phyloP scores from a whole-genome alignment of 2,888 invertebrate species.

The Aricia artaxerxes region DNA sequence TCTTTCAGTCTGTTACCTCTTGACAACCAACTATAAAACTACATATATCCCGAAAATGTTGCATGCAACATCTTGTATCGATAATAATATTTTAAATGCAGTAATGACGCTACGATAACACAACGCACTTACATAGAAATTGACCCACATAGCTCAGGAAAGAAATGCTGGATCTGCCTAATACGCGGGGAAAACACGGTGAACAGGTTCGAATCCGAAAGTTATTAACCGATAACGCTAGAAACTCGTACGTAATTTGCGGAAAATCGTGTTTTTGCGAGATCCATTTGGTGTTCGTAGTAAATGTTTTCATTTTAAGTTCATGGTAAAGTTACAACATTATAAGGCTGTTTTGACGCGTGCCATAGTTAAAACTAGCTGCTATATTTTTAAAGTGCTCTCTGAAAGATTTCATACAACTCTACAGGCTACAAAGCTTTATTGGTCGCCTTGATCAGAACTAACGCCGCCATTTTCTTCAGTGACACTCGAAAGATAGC shows the following conservation, averaged over 20 bases:
- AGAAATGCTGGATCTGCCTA: constrained; percentile 67
- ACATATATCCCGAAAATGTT: no score
- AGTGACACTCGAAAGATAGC: background rate
- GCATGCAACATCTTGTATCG: no score
- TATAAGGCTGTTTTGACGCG: background rate
- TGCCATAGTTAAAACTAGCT: no score
- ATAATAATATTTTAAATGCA: no score
- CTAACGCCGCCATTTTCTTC: background rate
- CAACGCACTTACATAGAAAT: constrained; percentile 58
- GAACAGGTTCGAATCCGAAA: constrained; percentile 68
- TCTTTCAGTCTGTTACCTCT: no score
- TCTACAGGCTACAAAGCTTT: no score
- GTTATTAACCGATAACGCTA: constrained; percentile 51
- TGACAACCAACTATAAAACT: no score
- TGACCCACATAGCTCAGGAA: constrained; percentile 72
- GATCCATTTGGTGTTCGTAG: background rate
- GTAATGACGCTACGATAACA: background rate
- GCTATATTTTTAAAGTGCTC: no score
- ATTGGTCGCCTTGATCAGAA: no score
- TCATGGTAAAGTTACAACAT: background rate
- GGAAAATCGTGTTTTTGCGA: background rate
- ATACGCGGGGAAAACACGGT: constrained; percentile 69
- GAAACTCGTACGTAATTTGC: constrained; percentile 15
- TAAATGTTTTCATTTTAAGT: background rate
- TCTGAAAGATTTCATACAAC: no score